Percentiles rank a stretch among this genome's conserved stretches.
These are phyloP conservation scores for Scomberomorus guttatus DNA, from an alignment of 2,797 vertebrate species.

Conservation along the genomic window DNA sequence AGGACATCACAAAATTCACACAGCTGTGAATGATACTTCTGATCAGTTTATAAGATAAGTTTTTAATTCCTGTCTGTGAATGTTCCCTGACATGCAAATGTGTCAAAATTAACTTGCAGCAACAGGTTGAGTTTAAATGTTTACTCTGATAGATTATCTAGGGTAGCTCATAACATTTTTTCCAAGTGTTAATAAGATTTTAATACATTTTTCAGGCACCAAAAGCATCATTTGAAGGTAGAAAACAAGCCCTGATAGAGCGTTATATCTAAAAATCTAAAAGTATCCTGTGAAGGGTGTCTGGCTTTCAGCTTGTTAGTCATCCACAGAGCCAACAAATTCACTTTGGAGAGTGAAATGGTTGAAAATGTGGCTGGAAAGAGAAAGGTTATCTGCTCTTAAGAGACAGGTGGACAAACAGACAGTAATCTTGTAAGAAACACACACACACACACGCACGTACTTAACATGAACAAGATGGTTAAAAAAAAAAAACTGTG, in stretches of 20 bases:
- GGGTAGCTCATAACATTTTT: background rate
- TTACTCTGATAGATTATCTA: background rate
- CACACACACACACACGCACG: background rate
- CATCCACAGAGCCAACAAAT: background rate
- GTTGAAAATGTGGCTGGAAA: background rate
- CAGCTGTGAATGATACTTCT: too few relatives aligned
- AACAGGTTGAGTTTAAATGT: too few relatives aligned
- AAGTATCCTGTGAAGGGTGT: background rate
- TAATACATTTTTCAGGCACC: background rate
- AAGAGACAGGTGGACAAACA: background rate
- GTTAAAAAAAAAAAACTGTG: background rate
- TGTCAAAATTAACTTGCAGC: background rate
- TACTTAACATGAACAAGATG: background rate
- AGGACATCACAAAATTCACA: too few relatives aligned
- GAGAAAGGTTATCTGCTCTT: background rate
- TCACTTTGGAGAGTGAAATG: background rate
- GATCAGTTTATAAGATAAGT: too few relatives aligned
- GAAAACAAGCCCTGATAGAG: background rate
- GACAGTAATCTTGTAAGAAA: background rate
- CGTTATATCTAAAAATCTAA: background rate
- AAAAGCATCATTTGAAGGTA: background rate
- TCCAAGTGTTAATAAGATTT: background rate
- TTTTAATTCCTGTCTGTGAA: too few relatives aligned
- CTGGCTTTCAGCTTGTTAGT: conserved; percentile 7
- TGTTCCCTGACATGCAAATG: too few relatives aligned